Evolutionary conservation across 2,888 invertebrate species (phyloP), one percentile per base, ranked within the genome.

Genomic region (Auanema freiburgensis): DNA sequence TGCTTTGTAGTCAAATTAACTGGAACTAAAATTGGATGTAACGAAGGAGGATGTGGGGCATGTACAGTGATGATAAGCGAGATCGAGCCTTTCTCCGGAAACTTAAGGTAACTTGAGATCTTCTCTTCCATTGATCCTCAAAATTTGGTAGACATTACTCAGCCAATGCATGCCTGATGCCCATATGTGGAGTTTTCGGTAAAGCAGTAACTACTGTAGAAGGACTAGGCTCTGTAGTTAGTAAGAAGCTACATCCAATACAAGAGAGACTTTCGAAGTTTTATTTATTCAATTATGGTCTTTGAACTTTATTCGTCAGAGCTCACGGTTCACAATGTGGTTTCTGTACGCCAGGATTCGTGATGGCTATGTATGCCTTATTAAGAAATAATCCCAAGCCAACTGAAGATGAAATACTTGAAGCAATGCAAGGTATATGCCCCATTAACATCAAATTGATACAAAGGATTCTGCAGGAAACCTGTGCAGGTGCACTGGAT

Each of bases 331-430:
- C 93, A 0, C 95, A 95, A 85, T 95, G 95, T 83, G 94, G 94
- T 0, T 94, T 92, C 84, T 94, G 93, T 79, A 94, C 94, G 0
- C 94, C 94, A 0, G 95, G 95, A 33, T 92, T 96, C 68, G 92
- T 96, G 0, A 96, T 96, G 95, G 93, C 94, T 0, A 93, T 95
- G 92, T 95, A 94, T 81, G 88, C 92, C 0, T 86, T 95, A 49
- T 85, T 95, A 0, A 87, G 95, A 79, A 90, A 88, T 76, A 88
- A 89, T 49, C 87, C 88, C 0, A 88, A 88, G 79, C 91, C 93
- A 1, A 75, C 76, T 6, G 64, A 70, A 8, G 59, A 65, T 8
- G 75, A 82, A 33, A 71, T 82, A 53, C 77, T 81, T 50, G 70
- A 77, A 18, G 70, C 78, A 3, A 55, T 83, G 16, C 81, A 82